phyloP scores from a whole-genome alignment of 2,113 vertebrate genomes.

The Plectropomus leopardus region DNA sequence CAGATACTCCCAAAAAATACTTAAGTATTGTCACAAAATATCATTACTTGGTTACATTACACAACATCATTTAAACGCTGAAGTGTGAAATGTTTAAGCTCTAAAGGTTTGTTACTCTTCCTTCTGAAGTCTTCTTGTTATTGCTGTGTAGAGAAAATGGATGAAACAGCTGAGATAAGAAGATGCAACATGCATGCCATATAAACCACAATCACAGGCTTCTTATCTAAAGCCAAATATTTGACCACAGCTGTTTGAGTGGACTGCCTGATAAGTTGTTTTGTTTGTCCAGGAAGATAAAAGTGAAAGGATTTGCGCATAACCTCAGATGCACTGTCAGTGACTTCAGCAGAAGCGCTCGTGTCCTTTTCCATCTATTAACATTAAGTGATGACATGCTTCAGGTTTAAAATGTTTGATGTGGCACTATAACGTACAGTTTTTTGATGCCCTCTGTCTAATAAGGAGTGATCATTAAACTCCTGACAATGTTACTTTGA shows the following conservation, averaged over 20 bases:
- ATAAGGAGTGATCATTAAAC: background rate
- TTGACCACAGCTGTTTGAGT: slow-evolving; percentile 69
- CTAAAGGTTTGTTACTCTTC: background rate
- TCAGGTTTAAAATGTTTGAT: background rate
- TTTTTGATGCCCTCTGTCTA: background rate
- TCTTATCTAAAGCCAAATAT: slow-evolving; percentile 81
- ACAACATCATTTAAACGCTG: no score
- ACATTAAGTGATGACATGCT: background rate
- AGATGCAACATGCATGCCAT: slow-evolving; percentile 23
- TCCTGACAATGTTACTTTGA: background rate
- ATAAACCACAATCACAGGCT: slow-evolving; percentile 54
- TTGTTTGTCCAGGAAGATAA: slow-evolving; percentile 70
- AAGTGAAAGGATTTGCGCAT: slow-evolving; percentile 46
- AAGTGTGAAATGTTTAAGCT: slow-evolving; percentile 19
- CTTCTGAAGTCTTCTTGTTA: slow-evolving; percentile 12
- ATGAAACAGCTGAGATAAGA: slow-evolving; percentile 50
- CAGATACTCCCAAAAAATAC: no score
- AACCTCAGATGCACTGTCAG: background rate
- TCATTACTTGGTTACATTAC: no score
- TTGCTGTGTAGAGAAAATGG: slow-evolving; percentile 17
- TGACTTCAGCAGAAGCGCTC: slow-evolving; percentile 18
- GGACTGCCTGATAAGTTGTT: slow-evolving; percentile 63
- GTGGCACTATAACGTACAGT: no score
- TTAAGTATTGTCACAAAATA: no score
- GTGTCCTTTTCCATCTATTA: slow-evolving; percentile 10